Evolutionary conservation across 2,113 vertebrate genomes (phyloP).

Genomic region (Psilopsiagon aymara): DNA sequence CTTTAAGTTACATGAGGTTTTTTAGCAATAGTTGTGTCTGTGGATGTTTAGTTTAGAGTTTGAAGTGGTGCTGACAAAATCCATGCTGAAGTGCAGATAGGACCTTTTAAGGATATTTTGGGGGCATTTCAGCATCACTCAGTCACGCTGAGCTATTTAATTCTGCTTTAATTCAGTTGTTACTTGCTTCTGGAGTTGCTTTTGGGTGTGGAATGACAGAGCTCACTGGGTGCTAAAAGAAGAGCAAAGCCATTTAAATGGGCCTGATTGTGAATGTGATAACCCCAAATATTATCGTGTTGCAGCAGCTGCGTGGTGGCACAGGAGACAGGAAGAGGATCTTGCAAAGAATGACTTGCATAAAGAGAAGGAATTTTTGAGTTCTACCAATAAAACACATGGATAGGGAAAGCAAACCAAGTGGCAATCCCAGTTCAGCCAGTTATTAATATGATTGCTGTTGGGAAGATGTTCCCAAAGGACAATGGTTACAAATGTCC

Average conservation of each 20-base stretch:
- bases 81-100: background rate
- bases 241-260: background rate
- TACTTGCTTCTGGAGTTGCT: background rate
- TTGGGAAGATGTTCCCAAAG: background rate
- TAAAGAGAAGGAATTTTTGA: background rate
- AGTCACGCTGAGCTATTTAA: background rate
- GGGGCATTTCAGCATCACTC: background rate
- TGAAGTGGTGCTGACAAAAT: background rate
- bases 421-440: background rate
- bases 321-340: slow-evolving; percentile 4
- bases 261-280: background rate
- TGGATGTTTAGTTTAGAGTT: background rate
- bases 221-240: background rate
- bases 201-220: background rate
- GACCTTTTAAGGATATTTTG: background rate
- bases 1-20: background rate
- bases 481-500: background rate
- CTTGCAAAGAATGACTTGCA: slow-evolving; percentile 7
- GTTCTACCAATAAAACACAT: background rate
- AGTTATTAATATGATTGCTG: background rate
- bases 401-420: background rate
- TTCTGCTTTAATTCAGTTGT: background rate
- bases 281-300: background rate
- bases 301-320: background rate
- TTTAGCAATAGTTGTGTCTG: background rate